A percentile compares a stretch with the other conserved stretches of the same genome.
phyloP scores from a whole-genome alignment of 2,888 invertebrate species.

The Acrobasis consociella region DNA sequence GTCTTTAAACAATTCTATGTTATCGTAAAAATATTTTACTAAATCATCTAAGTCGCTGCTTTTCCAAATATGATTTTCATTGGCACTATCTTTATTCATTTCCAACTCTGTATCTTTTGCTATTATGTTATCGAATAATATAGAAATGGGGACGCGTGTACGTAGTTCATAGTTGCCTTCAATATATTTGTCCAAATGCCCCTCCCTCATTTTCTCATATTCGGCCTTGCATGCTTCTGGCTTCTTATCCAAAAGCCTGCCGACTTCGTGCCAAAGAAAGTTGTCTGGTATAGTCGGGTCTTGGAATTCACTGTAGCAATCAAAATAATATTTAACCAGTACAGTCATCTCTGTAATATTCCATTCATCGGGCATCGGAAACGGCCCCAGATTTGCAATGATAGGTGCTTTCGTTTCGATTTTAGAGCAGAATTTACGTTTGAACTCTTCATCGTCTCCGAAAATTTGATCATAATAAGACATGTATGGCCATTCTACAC shows the following conservation, averaged over 20 bases:
- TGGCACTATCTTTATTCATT: conserved; percentile 36
- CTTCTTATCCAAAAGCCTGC: conserved; percentile 60
- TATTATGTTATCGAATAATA: conserved; percentile 67
- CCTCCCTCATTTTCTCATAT: conserved; percentile 51
- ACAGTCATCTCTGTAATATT: conserved; percentile 61
- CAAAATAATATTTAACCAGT: conserved; percentile 68
- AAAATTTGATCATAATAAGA: conserved; percentile 65
- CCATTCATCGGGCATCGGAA: conserved; percentile 45
- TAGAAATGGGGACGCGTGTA: conserved; percentile 55
- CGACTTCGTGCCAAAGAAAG: conserved; percentile 73
- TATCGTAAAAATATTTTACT: conserved; percentile 64
- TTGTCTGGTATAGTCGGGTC: conserved; percentile 67
- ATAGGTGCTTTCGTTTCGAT: conserved; percentile 21
- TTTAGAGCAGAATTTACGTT: conserved; percentile 47
- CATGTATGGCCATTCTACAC: conserved; percentile 68
- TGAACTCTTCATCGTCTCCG: conserved; percentile 58
- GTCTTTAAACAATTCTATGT: conserved; percentile 67
- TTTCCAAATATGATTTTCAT: conserved; percentile 45
- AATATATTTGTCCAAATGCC: conserved; percentile 55
- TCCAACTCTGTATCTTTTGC: conserved; percentile 54
- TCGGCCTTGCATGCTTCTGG: conserved; percentile 58
- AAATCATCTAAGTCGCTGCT: conserved; percentile 55
- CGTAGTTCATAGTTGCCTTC: conserved; percentile 52
- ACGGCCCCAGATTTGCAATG: conserved; percentile 24
- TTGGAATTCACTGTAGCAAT: conserved; percentile 69